Conservation (phyloP, 2,113 vertebrate genomes). For the Rhinopithecus roxellana region DNA sequence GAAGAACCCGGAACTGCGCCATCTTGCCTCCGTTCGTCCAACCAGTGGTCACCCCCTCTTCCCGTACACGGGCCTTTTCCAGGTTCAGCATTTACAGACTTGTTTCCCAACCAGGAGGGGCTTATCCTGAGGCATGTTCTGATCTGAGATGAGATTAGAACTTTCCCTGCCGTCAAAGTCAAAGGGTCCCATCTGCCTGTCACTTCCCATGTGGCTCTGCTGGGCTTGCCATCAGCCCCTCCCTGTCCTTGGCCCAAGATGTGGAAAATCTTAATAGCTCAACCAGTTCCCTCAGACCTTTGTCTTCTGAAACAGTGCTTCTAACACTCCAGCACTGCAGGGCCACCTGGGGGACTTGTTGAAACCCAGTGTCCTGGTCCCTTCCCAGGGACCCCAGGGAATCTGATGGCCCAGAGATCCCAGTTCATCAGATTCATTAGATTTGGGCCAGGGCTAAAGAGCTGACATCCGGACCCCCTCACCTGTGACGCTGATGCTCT, state of each 20-base stretch:
- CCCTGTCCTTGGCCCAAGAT: background rate
- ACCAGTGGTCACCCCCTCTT: too few species aligned
- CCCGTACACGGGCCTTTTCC: background rate
- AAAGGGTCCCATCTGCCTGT: background rate
- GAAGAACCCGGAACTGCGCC: too few species aligned
- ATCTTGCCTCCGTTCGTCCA: too few species aligned
- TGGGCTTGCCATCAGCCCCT: background rate
- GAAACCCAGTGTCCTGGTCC: background rate
- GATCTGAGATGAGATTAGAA: background rate
- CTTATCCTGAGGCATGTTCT: background rate
- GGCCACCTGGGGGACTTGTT: background rate
- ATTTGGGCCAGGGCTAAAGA: background rate
- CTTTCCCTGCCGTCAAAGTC: background rate
- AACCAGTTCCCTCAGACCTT: background rate
- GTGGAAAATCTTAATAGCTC: background rate
- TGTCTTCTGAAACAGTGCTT: background rate
- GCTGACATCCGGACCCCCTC: background rate
- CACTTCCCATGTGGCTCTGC: background rate
- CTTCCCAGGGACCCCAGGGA: background rate
- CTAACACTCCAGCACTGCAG: background rate
- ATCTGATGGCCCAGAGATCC: background rate
- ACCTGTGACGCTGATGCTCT: accelerated
- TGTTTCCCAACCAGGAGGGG: background rate
- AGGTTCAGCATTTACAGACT: background rate
- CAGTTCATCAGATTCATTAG: accelerated